Evolutionary conservation across 1,140 invertebrate species (phyloP).

Genomic region (Stegodyphus mimosarum): DNA sequence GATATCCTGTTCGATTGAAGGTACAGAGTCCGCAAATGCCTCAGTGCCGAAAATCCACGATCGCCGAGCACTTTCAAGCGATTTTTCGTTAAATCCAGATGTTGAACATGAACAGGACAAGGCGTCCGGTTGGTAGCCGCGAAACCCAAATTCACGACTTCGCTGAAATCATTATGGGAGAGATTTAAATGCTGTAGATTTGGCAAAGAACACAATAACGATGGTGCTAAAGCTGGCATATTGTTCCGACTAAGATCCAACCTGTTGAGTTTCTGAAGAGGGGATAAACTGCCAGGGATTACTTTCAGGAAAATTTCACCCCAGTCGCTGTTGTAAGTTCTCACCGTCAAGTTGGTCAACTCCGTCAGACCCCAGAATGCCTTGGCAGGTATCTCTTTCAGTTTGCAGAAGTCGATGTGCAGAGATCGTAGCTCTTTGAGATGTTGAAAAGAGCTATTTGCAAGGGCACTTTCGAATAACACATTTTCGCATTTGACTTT

Average conservation of each 20-base stretch:
- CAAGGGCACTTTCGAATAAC: conserved; percentile 76
- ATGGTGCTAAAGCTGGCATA: conserved; percentile 79
- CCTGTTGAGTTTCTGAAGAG: conserved; percentile 76
- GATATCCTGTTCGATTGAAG: conserved; percentile 82
- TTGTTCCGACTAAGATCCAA: conserved; percentile 84
- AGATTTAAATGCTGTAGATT: conserved; percentile 64
- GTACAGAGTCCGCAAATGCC: conserved; percentile 80
- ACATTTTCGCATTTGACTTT: conserved; percentile 86
- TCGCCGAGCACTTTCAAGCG: conserved; percentile 81
- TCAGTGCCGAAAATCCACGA: conserved; percentile 79
- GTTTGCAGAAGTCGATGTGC: conserved; percentile 62
- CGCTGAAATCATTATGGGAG: conserved; percentile 81
- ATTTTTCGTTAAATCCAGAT: conserved; percentile 83
- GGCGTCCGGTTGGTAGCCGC: conserved; percentile 68
- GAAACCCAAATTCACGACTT: conserved; percentile 78
- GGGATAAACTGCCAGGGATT: conserved; percentile 78
- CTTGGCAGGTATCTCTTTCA: conserved; percentile 59
- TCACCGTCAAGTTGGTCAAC: conserved; percentile 63
- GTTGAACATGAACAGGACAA: conserved; percentile 83
- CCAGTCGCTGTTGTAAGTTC: conserved; percentile 71
- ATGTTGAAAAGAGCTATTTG: conserved; percentile 63
- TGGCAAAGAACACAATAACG: conserved; percentile 78
- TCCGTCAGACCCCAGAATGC: conserved; percentile 63
- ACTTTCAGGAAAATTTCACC: conserved; percentile 79
- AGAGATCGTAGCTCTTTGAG: conserved; percentile 60